These are phyloP conservation scores for Calidris pygmaea DNA, from an alignment of 2,113 vertebrate genomes.

Conservation along the genomic window DNA sequence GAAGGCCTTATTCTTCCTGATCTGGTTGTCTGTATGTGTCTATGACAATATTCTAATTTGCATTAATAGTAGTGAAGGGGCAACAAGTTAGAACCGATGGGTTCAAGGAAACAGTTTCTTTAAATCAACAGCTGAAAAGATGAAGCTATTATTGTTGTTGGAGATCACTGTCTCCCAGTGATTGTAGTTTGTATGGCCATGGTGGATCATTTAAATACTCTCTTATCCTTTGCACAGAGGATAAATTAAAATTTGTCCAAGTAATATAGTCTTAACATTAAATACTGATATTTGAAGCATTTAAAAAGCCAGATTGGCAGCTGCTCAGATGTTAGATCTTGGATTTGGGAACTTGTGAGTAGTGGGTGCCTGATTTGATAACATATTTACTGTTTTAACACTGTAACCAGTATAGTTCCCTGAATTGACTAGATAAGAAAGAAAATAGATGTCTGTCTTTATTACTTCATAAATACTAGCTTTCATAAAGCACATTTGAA, in stretches of 20 bases:
- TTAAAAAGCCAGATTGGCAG: neutral
- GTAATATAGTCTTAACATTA: neutral
- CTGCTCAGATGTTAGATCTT: neutral
- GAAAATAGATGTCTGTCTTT: neutral
- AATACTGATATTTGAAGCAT: neutral
- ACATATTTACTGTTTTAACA: neutral
- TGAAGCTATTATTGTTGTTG: neutral
- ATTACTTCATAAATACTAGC: neutral
- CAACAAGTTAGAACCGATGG: rapidly evolving
- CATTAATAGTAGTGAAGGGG: neutral
- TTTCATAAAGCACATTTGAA: neutral
- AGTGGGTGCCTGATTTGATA: neutral
- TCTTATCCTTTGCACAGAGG: neutral
- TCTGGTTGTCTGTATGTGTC: neutral
- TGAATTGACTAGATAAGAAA: neutral
- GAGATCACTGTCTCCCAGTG: neutral
- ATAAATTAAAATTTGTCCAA: neutral
- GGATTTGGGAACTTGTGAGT: neutral
- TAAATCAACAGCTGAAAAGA: neutral
- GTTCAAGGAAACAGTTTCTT: neutral
- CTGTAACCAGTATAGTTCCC: neutral
- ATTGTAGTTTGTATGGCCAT: neutral
- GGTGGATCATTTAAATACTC: neutral
- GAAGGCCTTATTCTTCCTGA: neutral
- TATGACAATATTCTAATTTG: neutral